Evolutionary conservation across 2,113 vertebrate species (phyloP), one percentile per base, ranked within the genome.

Genomic region (Gymnorhina tibicen): DNA sequence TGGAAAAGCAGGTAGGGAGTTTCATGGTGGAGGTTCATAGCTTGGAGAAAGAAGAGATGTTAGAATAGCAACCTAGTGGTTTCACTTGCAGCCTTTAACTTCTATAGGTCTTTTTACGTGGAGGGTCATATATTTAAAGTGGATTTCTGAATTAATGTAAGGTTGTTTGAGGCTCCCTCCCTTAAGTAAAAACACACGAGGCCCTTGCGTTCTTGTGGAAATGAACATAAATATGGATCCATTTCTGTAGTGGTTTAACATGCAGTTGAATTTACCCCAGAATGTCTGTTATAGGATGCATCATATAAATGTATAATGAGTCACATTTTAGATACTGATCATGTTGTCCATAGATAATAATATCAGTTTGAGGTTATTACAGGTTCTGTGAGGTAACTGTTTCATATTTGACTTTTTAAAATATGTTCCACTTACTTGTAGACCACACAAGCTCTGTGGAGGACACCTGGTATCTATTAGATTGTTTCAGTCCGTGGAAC

Each of bases 391-490:
- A 95, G 89, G 88, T 94, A 94, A 94, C 91, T 94, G 92, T 96
- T 96, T 94, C 86, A 79, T 95, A 96, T 95, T 76, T 94, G 91
- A 94, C 88, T 96, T 93, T 92, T 82, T 5, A 92, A 97, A 96
- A 92, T 95, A 93, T 50, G 93, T 93, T 96, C 80, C 66, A 66
- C 83, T 96, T 92, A 94, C 93, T 94, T 62, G 86, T 79, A 89
- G 96, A 93, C 96, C 95, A 95, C 96, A 96, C 96, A 96, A 78
- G 92, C 80, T 92, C 85, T 79, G 17, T 49, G 2, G 52, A 81
- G 84, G 91, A 89, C 95, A 95, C 96, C 96, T 95, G 96, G 93
- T 96, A 96, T 96, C 96, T 95, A 92, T 96, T 97, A 96, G 80
- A 76, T 96, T 66, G 83, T 95, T 97, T 95, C 92, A 94, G 91